Evolutionary conservation across 2,113 vertebrate species (phyloP).

Genomic region (Xenus cinereus): DNA sequence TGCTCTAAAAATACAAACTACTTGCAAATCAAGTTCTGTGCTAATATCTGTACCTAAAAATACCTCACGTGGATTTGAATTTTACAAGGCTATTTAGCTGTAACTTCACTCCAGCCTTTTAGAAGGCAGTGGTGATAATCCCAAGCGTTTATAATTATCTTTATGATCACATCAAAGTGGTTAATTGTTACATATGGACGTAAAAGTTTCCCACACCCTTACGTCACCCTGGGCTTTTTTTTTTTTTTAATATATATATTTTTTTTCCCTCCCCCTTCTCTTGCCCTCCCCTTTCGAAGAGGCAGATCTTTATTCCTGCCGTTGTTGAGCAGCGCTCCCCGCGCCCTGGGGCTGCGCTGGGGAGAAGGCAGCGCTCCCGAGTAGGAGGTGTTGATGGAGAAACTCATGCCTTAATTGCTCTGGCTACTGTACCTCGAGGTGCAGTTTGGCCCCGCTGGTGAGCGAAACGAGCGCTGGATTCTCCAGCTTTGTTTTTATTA

Average conservation of each 20-base stretch:
- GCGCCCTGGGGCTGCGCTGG: not conserved
- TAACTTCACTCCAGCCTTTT: not conserved
- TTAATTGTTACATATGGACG: too few species aligned
- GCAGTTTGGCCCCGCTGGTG: not conserved
- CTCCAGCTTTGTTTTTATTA: not conserved
- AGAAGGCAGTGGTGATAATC: too few species aligned
- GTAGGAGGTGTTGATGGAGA: slow-evolving; percentile 23
- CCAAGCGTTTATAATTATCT: too few species aligned
- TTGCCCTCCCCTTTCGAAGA: not conserved
- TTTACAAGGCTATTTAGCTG: not conserved
- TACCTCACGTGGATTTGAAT: not conserved
- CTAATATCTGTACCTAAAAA: not conserved
- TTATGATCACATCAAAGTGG: too few species aligned
- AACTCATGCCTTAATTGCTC: not conserved
- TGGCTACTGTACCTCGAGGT: not conserved
- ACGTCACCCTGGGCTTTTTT: not conserved
- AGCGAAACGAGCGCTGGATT: not conserved
- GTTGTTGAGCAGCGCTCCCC: not conserved
- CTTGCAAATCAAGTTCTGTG: not conserved
- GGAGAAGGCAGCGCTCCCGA: not conserved
- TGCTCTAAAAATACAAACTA: not conserved
- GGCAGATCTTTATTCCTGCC: not conserved
- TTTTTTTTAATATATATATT: not conserved
- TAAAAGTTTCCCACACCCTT: slow-evolving; percentile 22
- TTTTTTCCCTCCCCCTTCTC: accelerated